Base-by-base conservation (phyloP, 1,140 invertebrate species). In the Drosophila triauraria region DNA sequence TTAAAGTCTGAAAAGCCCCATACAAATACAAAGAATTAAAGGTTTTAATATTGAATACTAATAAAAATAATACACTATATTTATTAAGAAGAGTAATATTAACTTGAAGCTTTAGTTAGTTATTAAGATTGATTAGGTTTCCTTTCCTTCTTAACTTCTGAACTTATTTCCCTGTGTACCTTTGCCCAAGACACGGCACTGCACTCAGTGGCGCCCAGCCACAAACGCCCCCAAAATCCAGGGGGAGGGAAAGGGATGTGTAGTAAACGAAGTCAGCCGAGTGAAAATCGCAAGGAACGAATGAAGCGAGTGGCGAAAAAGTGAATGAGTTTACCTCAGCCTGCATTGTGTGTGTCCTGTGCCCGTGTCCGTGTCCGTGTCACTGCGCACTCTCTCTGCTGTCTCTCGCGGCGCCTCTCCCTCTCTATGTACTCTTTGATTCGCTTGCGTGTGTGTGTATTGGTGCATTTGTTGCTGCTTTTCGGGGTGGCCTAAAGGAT, bases 401-500 rank as follows among this genome's bases (percentile, higher is more conserved):
- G 44, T 87, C 76, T 87, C 76, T 78, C 43, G 17, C 30, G 13
- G 13, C 42, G 32, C 30, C 68, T 78, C 75, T 70, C 80, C 47
- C 65, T 72, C 63, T 70, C 64, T 35, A 43, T 47, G 59, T 72
- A 30, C 58, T 48, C 75, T 62, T 54, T 32, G 32, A 23, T 23
- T 54, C 13, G 53, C 40, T 47, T n/a, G 23, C 38, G 44, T 46
- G 60, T 15, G 30, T 68, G 44, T 50, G n/a, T 54, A 30, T 63
- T 60, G 38, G 57, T 54, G 76, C 70, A 59, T 43, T 77, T 69
- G 77, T 65, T 84, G 77, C 68, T 80, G 75, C 47, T 72, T 64
- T 67, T 65, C 40, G 75, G 78, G 78, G 71, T 64, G 79, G 78
- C 71, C 80, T 68, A 92, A 92, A 92, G 91, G 91, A 92, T 92